Percentiles rank a stretch among this genome's conserved stretches.
Evolutionary conservation across 2,888 invertebrate genomes (phyloP).

Genomic region (Dynastes grantii): DNA sequence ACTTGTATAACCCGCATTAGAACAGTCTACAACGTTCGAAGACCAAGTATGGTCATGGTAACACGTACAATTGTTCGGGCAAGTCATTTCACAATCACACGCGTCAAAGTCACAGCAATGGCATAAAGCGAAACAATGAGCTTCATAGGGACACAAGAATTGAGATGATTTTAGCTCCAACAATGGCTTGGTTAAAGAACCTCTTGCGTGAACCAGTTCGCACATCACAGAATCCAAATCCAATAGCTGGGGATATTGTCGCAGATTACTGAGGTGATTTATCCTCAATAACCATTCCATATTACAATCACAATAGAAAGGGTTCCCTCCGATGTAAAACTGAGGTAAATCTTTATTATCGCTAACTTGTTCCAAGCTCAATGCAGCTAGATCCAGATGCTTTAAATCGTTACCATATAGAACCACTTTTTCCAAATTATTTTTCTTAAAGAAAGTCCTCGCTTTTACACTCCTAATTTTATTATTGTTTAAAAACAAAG

Average conservation of each 20-base stretch:
- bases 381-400: constrained; percentile 81
- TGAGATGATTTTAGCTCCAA: constrained; percentile 82
- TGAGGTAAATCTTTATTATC: constrained; percentile 82
- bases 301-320: constrained; percentile 88
- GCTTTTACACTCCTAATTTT: constrained; percentile 80
- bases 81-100: constrained; percentile 94
- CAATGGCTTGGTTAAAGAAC: constrained; percentile 77
- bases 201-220: constrained; percentile 79
- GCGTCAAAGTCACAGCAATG: constrained; percentile 93
- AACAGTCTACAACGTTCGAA: constrained; percentile 89
- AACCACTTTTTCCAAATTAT: constrained; percentile 83
- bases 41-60: constrained; percentile 91
- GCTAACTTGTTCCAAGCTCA: constrained; percentile 78
- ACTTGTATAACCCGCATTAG: constrained; percentile 80
- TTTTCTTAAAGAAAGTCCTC: constrained; percentile 81
- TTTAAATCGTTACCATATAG: constrained; percentile 83
- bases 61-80: constrained; percentile 89
- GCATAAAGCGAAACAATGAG: constrained; percentile 88
- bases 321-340: constrained; percentile 87
- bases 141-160: constrained; percentile 86
- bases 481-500: constrained; percentile 83
- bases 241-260: constrained; percentile 85
- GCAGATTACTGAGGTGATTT: constrained; percentile 81
- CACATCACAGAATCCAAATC: constrained; percentile 87
- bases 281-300: constrained; percentile 90